Base-by-base conservation (phyloP, 2,113 vertebrate genomes). In the Xenus cinereus region DNA sequence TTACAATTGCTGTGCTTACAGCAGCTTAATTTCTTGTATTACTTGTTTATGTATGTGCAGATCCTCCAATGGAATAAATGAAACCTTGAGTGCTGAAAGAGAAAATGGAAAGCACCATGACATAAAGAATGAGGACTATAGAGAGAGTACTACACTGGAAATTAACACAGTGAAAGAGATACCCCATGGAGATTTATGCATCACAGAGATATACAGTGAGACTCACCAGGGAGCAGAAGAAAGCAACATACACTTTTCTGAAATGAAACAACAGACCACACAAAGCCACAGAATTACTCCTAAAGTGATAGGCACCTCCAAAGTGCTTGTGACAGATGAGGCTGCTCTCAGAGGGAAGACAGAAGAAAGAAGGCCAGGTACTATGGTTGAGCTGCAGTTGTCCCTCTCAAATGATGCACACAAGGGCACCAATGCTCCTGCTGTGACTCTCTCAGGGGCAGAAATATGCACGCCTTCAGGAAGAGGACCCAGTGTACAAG, bases 371-470 rank as follows among this genome's bases (percentile, higher is more conserved):
- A 97, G 92, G 69, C 97, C 98, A 14, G 98, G 98, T 62, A 64
- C 98, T 48, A 67, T 98, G 96, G 98, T 99, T 12, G 98, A 99
- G 98, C 96, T 99, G 69, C 99, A 99, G 95, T 93, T 99, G 83
- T 99, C 99, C 57, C 97, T 99, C 45, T 91, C 98, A 8, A 96
- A 97, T 83, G 98, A 98, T 10, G 75, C 46, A 2, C 93, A 96
- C 69, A 96, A 98, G 9, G 94, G 96, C 54, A 59, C 82, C 28
- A 96, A 18, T 33, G 63, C 95, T 56, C 96, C 98, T 57, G 94
- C 97, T 28, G 98, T 98, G 68, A 97, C 98, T 94, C 96, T 98
- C 75, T 63, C 68, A 48, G 98, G 98, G 77, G 81, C 97, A 60
- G 98, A 98, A 76, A 92, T 95, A 35, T 48, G 72, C 7, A 45